Evolutionary conservation across 2,888 invertebrate species (phyloP).

Genomic region (Sphaeridia pumilis): DNA sequence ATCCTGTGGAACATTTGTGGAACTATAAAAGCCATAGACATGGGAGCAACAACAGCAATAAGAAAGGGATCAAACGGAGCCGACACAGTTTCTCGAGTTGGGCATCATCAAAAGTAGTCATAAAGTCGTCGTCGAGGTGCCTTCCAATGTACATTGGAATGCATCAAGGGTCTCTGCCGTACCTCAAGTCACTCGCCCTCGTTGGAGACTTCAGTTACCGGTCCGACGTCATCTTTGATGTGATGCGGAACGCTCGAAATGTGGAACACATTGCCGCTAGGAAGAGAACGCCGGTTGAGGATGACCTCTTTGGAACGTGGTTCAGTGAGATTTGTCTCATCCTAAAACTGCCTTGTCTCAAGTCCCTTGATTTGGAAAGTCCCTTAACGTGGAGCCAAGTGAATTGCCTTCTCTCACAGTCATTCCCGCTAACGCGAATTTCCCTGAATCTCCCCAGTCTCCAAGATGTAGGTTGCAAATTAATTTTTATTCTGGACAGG

Average conservation of each 20-base stretch:
- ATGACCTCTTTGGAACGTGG: constrained; percentile 22
- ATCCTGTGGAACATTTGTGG: too few relatives aligned
- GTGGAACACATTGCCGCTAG: constrained; percentile 9
- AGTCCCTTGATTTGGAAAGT: constrained; percentile 14
- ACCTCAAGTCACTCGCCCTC: constrained; percentile 9
- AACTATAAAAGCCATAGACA: too few relatives aligned
- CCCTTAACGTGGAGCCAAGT: constrained; percentile 15
- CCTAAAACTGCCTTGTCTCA: constrained; percentile 7
- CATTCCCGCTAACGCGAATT: constrained; percentile 6
- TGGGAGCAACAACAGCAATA: too few relatives aligned
- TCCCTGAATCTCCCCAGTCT: constrained; percentile 4
- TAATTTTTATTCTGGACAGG: constrained; percentile 6
- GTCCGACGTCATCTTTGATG: constrained; percentile 17
- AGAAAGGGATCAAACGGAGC: constrained; percentile 1
- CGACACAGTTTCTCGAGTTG: too few relatives aligned
- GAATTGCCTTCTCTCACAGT: constrained; percentile 1
- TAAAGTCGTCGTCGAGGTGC: constrained; percentile 12
- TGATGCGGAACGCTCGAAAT: constrained; percentile 11
- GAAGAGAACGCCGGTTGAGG: constrained; percentile 3
- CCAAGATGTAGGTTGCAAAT: constrained; percentile 2
- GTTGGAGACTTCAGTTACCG: constrained; percentile 16
- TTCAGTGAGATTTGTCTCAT: constrained; percentile 15
- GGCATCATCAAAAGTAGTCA: too few relatives aligned
- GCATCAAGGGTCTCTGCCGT: constrained; percentile 6
- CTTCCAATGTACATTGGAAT: constrained; percentile 10